A percentile compares a stretch with the other conserved stretches of the same genome.
These are phyloP conservation scores for Rhagonycha lutea DNA, from an alignment of 2,888 invertebrate genomes.

Conservation along the genomic window DNA sequence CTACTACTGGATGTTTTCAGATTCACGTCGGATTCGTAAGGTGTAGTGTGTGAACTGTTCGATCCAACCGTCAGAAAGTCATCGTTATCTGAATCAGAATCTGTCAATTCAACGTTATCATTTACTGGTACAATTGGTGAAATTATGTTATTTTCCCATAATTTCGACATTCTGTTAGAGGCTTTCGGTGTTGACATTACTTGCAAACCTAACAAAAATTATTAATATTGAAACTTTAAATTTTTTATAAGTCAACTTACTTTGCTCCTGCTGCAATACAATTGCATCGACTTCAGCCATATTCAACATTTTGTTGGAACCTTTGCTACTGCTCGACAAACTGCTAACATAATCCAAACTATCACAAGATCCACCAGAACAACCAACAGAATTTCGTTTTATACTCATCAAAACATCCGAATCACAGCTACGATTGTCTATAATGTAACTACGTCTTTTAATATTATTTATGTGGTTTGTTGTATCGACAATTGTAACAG, in stretches of 20 bases:
- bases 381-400: slow-evolving; percentile 33
- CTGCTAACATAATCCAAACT: slow-evolving; percentile 53
- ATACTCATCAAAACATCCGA: not conserved
- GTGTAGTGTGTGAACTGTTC: not conserved
- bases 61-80: slow-evolving; percentile 46
- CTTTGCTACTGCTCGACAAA: slow-evolving; percentile 48
- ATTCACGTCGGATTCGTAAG: slow-evolving; percentile 3
- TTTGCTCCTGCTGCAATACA: slow-evolving; percentile 50
- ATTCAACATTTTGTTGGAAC: slow-evolving; percentile 49
- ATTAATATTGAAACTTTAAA: not conserved
- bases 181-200: slow-evolving; percentile 53
- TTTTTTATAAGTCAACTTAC: slow-evolving; percentile 41
- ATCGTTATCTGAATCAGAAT: slow-evolving; percentile 51
- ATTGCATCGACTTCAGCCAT: slow-evolving; percentile 52
- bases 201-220: slow-evolving; percentile 41
- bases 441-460: slow-evolving; percentile 21
- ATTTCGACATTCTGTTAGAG: slow-evolving; percentile 28
- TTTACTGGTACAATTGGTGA: slow-evolving; percentile 46
- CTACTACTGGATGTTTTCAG: not conserved
- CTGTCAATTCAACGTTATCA: slow-evolving; percentile 40
- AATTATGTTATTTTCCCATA: slow-evolving; percentile 41
- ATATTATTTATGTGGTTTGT: slow-evolving; percentile 9
- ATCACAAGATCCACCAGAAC: slow-evolving; percentile 50
- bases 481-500: slow-evolving; percentile 11
- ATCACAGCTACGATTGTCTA: slow-evolving; percentile 19